phyloP scores from a whole-genome alignment of 2,888 invertebrate genomes.

The Calliscelio sp. region DNA sequence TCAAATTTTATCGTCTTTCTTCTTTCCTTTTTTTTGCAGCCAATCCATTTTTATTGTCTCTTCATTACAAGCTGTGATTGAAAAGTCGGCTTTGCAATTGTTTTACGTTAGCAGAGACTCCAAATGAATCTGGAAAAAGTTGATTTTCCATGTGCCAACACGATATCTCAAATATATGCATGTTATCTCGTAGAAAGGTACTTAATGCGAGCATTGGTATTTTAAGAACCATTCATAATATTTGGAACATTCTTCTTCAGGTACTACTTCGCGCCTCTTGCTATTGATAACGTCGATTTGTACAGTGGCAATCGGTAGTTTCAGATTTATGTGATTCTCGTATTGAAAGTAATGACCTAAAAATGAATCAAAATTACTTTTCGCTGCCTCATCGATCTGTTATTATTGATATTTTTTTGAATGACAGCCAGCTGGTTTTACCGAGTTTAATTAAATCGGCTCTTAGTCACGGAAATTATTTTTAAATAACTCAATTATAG shows the following conservation, averaged over 20 bases:
- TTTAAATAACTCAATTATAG: too few species aligned
- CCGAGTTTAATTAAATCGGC: too few species aligned
- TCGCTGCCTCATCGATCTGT: too few species aligned
- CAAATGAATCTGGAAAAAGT: not conserved
- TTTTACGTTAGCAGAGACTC: not conserved
- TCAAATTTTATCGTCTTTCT: too few species aligned
- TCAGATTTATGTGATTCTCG: not conserved
- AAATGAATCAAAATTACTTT: not conserved
- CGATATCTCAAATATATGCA: too few species aligned
- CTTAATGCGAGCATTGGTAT: not conserved
- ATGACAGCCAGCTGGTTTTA: too few species aligned
- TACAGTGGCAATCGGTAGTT: not conserved
- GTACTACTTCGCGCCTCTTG: not conserved
- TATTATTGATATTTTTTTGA: too few species aligned
- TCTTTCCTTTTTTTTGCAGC: too few species aligned
- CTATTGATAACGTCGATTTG: not conserved
- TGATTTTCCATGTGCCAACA: too few species aligned
- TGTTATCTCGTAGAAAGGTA: not conserved
- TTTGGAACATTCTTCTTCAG: conserved; percentile 6
- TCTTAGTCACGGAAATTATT: too few species aligned
- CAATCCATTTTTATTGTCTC: conserved; percentile 5
- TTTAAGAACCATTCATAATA: conserved; percentile 2
- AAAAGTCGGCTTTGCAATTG: not conserved
- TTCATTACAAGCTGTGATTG: conserved; percentile 18
- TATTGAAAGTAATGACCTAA: not conserved